These are phyloP conservation scores for Ariolimax columbianus DNA, from an alignment of 2,888 invertebrate species.

Conservation along the genomic window DNA sequence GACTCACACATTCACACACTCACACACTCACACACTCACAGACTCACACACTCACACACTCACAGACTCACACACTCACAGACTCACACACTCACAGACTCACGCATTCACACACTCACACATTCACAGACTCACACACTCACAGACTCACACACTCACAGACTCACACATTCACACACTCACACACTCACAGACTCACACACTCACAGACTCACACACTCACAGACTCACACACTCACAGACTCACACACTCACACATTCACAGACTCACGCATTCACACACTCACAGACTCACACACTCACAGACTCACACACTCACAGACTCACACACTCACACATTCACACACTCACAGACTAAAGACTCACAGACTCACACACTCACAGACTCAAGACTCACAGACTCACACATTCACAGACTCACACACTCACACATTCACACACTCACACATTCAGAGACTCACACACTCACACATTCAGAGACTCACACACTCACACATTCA, in stretches of 20 bases:
- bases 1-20: too few species aligned
- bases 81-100: neutral
- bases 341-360: too few species aligned
- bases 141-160: neutral
- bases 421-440: neutral
- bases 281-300: neutral
- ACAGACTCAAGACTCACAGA: neutral
- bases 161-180: neutral
- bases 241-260: neutral
- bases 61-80: neutral
- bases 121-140: neutral
- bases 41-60: neutral
- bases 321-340: neutral
- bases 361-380: too few species aligned
- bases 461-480: neutral
- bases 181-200: neutral
- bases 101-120: neutral
- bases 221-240: neutral
- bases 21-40: neutral
- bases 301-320: neutral
- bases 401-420: neutral
- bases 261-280: neutral
- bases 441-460: neutral
- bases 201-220: neutral
- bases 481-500: slow-evolving; percentile 3